Percentiles rank a stretch among this genome's conserved stretches.
These are phyloP conservation scores for Lates calcarifer DNA, from an alignment of 2,113 vertebrate species.

Conservation along the genomic window DNA sequence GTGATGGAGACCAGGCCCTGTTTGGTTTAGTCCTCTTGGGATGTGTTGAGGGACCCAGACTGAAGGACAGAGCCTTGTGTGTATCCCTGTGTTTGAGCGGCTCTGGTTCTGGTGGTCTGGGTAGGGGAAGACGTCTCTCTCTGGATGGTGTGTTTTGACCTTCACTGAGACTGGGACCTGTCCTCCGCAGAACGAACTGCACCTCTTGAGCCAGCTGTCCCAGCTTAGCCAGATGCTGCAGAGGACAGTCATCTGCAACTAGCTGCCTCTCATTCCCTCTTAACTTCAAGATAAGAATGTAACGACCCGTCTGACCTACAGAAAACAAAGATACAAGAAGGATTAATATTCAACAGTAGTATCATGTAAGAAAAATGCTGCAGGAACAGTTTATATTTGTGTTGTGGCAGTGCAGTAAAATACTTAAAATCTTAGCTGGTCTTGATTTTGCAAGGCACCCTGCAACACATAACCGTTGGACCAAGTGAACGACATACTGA, in stretches of 20 bases:
- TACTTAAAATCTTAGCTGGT: too few relatives aligned
- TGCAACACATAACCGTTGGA: too few relatives aligned
- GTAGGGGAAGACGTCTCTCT: conserved; percentile 6
- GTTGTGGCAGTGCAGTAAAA: too few relatives aligned
- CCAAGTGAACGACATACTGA: too few relatives aligned
- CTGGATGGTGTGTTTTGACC: conserved; percentile 64
- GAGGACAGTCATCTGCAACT: conserved; percentile 87
- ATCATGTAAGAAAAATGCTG: too few relatives aligned
- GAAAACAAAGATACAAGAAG: background rate
- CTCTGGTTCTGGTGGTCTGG: conserved; percentile 77
- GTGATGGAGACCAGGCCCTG: conserved; percentile 36
- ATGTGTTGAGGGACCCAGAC: conserved; percentile 76
- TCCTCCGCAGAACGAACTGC: conserved; percentile 90
- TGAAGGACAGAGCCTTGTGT: conserved; percentile 86
- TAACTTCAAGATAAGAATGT: conserved; percentile 90
- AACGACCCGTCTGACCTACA: conserved; percentile 94
- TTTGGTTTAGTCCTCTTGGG: conserved; percentile 45
- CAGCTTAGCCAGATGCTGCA: conserved; percentile 89
- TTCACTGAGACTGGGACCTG: conserved; percentile 86
- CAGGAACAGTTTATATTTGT: too few relatives aligned
- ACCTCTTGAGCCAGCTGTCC: conserved; percentile 91
- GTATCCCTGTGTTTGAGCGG: conserved; percentile 76
- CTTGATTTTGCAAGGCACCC: too few relatives aligned
- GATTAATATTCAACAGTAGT: background rate
- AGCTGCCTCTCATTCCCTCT: conserved; percentile 90